Conservation (phyloP, 2,888 invertebrate genomes). For the Phania funesta region DNA sequence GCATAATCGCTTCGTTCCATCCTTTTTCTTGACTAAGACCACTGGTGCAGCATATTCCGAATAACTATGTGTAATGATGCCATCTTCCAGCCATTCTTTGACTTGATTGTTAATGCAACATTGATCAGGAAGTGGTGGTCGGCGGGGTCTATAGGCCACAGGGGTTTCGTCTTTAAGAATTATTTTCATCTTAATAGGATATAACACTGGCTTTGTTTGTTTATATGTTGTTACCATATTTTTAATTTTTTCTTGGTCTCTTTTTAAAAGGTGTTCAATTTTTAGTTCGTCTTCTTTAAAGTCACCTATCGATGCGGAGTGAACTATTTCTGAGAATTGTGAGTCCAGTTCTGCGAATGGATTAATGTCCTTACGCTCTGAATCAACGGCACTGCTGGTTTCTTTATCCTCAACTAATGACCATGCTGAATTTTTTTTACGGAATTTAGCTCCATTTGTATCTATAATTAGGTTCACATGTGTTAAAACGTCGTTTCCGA, state of each 20-base stretch:
- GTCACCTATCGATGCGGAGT: background rate
- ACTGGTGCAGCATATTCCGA: background rate
- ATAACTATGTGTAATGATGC: conserved; percentile 17
- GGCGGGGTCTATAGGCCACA: conserved; percentile 23
- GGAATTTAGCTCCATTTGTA: background rate
- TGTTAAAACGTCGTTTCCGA: background rate
- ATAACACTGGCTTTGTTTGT: background rate
- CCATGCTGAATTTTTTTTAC: background rate
- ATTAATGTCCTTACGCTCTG: background rate
- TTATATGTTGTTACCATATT: background rate
- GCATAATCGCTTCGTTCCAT: too few relatives aligned
- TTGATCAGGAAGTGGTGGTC: background rate
- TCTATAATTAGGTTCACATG: background rate
- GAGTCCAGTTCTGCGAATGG: background rate
- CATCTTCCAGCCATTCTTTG: background rate
- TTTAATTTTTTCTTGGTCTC: background rate
- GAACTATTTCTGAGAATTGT: background rate
- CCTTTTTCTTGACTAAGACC: background rate
- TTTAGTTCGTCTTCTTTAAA: background rate
- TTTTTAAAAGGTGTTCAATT: background rate
- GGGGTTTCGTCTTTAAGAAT: background rate
- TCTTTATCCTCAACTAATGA: background rate
- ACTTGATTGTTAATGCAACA: background rate
- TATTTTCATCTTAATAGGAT: background rate
- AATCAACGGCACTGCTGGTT: background rate